Base-by-base conservation (phyloP, 2,113 vertebrate species). In the Oncorhynchus keta region DNA sequence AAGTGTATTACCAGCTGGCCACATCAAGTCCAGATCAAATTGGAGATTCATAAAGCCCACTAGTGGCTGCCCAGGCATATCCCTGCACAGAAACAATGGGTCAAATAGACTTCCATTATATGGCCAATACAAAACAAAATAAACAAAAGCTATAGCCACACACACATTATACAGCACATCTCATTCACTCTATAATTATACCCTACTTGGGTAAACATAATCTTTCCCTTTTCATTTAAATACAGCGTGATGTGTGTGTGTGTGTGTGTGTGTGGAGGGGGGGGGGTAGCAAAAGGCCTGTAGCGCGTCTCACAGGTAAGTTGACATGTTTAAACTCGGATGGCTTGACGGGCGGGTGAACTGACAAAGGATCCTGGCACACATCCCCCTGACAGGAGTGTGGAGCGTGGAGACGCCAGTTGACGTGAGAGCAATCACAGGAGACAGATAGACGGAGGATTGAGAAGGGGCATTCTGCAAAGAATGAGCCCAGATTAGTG, bases 361-460 rank as follows among this genome's bases (percentile, higher is more conserved):
- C 82, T 88, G 89, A 92, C 88, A 88, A 87, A 88, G 91, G 89
- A 92, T 89, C 81, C 86, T 70, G 84, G 86, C 28, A 89, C 87
- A 90, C 87, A 70, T 84, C 88, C 86, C 86, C 86, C 86, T 91
- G 89, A 89, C 90, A 89, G 87, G 88, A 90, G 88, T 84, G 88
- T 35, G 89, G 74, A 89, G 89, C 83, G 80, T 83, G 0, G 83
- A 89, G 91, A 91, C 85, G 88, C 86, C 84, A 85, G 91, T 84
- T 79, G 87, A 85, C 89, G 74, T 77, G 24, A 67, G 69, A 78
- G 76, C 70, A 66, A 87, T 88, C 87, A 90, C 86, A 89, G 82
- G 86, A 82, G 84, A 89, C 83, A 90, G 88, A 90, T 86, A 89
- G 86, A 88, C 87, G 87, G 86, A 26, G 59, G 59, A 65, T 32